Conservation (phyloP, 2,797 vertebrate species). For the Acrossocheilus wenchowensis region DNA sequence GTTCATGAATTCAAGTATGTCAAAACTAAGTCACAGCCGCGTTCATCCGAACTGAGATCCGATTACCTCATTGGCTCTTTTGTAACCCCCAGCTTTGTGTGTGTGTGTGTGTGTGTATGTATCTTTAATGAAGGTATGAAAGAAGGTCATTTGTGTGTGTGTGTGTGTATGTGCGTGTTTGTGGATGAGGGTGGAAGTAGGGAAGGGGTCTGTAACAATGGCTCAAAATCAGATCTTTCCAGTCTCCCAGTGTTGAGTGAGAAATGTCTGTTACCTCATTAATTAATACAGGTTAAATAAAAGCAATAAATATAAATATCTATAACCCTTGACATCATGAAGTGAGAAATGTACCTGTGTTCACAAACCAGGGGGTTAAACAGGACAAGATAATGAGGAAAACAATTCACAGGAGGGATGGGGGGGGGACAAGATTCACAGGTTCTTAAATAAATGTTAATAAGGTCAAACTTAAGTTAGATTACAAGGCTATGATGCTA, state of each 20-base stretch:
- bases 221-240: conserved; percentile 37
- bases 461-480: conserved; percentile 75
- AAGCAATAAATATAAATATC: conserved; percentile 54
- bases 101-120: conserved; percentile 18
- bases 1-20: conserved; percentile 77
- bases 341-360: background rate
- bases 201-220: conserved; percentile 18
- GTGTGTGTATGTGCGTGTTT: background rate
- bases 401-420: conserved; percentile 59
- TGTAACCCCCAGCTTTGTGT: conserved; percentile 26
- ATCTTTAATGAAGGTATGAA: conserved; percentile 5
- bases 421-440: conserved; percentile 69
- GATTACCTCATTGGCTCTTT: conserved; percentile 56
- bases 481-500: conserved; percentile 72
- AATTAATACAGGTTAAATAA: conserved; percentile 41
- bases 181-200: conserved; percentile 25
- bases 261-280: conserved; percentile 36
- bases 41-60: conserved; percentile 43
- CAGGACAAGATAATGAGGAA: conserved; percentile 23
- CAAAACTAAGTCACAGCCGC: conserved; percentile 69
- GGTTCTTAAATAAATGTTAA: conserved; percentile 78
- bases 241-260: conserved; percentile 23
- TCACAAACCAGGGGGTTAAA: conserved; percentile 5
- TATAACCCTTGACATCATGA: conserved; percentile 5
- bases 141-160: conserved; percentile 5